Evolutionary conservation across 2,797 vertebrate species (phyloP).

Genomic region (Clarias pachynema): DNA sequence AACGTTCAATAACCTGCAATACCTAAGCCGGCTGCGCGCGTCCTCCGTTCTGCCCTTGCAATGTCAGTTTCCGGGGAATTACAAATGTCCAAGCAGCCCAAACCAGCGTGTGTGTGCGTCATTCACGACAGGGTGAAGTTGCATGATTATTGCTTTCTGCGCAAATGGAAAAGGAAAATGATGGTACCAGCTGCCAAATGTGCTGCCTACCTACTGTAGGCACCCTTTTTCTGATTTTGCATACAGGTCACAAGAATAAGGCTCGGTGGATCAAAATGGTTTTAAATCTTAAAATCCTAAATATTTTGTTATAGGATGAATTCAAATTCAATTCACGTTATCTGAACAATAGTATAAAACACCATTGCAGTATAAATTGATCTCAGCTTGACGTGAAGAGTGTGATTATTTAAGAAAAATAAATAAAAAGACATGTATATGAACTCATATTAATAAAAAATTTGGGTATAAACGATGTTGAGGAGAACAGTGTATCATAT

Average conservation of each 20-base stretch:
- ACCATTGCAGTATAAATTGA: not conserved
- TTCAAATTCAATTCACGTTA: not conserved
- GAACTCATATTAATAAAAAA: not conserved
- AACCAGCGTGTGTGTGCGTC: not conserved
- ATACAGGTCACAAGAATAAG: not conserved
- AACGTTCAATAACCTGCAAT: not conserved
- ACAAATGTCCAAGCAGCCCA: not conserved
- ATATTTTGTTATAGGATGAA: not conserved
- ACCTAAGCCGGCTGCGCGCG: not conserved
- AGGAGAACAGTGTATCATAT: not conserved
- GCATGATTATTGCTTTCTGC: not conserved
- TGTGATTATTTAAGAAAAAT: too few species aligned
- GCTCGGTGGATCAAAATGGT: not conserved
- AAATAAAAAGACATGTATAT: not conserved
- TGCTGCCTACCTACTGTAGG: not conserved
- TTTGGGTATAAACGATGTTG: not conserved
- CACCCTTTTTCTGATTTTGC: not conserved
- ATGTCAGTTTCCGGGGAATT: not conserved
- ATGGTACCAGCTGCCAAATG: not conserved
- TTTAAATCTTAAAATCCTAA: not conserved
- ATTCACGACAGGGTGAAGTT: not conserved
- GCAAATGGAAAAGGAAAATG: not conserved
- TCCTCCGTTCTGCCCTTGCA: not conserved
- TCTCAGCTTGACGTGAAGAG: not conserved
- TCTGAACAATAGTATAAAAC: not conserved